Conservation (phyloP, 2,888 invertebrate genomes). For the Agelastica alni region DNA sequence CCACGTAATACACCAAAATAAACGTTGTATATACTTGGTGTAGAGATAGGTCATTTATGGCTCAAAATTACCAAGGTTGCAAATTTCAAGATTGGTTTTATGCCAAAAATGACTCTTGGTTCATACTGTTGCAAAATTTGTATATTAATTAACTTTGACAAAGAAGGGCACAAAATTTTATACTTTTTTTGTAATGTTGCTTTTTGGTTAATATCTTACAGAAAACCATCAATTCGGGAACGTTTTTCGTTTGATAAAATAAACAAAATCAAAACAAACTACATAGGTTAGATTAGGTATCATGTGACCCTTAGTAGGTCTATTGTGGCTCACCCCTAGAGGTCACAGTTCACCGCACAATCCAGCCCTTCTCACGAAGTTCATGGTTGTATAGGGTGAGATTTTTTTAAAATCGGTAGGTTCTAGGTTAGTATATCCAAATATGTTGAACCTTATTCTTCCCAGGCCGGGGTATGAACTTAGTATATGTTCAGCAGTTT, state of each 20-base stretch:
- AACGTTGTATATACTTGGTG: no score
- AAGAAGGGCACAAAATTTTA: not conserved
- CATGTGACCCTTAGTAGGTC: no score
- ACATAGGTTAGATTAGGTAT: not conserved
- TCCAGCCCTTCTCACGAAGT: no score
- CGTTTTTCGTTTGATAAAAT: constrained; percentile 3
- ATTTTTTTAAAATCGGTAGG: no score
- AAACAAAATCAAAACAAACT: not conserved
- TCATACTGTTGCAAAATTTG: not conserved
- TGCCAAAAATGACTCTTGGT: not conserved
- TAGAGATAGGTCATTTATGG: not conserved
- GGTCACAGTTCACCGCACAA: no score
- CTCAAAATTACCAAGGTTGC: constrained; percentile 1
- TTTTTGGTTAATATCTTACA: not conserved
- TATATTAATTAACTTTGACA: constrained; percentile 1
- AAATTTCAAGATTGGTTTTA: not conserved
- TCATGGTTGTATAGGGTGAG: no score
- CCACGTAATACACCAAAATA: no score
- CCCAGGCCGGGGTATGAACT: no score
- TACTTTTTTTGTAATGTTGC: not conserved
- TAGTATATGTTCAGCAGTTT: no score
- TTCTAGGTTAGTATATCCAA: no score
- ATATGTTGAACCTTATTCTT: no score
- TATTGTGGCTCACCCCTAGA: no score
- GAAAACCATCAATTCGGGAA: not conserved